These are phyloP conservation scores for Girardia tigrina DNA, from an alignment of 2,888 invertebrate species.

Conservation along the genomic window DNA sequence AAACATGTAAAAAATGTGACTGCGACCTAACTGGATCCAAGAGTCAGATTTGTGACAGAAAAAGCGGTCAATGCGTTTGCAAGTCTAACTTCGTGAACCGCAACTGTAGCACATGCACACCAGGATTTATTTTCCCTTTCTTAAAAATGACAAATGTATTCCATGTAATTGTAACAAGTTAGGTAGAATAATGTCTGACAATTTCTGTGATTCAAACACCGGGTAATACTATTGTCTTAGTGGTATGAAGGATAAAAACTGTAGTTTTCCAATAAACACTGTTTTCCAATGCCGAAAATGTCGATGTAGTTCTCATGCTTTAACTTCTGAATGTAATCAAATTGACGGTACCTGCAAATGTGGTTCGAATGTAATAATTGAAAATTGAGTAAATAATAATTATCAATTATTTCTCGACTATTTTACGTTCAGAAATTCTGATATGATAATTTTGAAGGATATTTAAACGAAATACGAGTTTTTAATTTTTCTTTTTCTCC, in stretches of 20 bases:
- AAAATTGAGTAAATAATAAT: too few relatives aligned
- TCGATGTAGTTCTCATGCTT: not conserved
- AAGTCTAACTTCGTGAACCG: not conserved
- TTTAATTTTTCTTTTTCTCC: too few relatives aligned
- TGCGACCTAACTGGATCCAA: not conserved
- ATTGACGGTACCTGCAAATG: not conserved
- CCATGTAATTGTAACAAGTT: not conserved
- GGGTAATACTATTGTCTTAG: constrained; percentile 23
- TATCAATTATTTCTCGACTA: too few relatives aligned
- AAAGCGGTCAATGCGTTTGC: constrained; percentile 25
- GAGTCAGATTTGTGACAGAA: not conserved
- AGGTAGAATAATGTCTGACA: constrained; percentile 5
- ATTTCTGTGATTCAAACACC: constrained; percentile 19
- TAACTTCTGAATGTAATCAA: not conserved
- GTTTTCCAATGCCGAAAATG: not conserved
- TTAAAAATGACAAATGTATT: constrained; percentile 20
- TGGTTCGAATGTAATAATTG: not conserved
- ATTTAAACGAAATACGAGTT: too few relatives aligned
- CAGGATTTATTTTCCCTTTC: not conserved
- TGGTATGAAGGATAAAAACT: constrained; percentile 34
- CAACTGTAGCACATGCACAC: not conserved
- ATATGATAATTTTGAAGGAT: too few relatives aligned
- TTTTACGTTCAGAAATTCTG: too few relatives aligned
- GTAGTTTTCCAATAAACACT: too few relatives aligned
- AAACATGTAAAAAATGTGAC: constrained; percentile 1